phyloP scores from a whole-genome alignment of 2,797 vertebrate species.

The Acipenser ruthenus region DNA sequence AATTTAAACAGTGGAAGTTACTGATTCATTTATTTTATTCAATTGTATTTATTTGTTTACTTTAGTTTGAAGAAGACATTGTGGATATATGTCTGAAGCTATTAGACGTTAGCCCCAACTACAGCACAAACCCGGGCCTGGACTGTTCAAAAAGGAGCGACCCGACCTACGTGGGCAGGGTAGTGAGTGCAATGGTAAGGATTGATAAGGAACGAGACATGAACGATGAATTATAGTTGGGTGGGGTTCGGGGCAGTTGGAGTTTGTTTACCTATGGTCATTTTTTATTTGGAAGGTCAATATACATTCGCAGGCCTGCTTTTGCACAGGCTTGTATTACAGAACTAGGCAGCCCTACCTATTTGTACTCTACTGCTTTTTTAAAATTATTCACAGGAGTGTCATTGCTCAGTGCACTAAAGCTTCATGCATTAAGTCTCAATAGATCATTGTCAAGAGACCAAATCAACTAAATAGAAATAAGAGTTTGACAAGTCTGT shows the following conservation, averaged over 20 bases:
- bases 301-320: no score
- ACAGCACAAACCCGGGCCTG: slow-evolving; percentile 38
- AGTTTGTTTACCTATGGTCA: not conserved
- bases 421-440: no score
- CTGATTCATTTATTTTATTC: slow-evolving; percentile 15
- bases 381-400: no score
- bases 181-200: slow-evolving; percentile 69
- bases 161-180: slow-evolving; percentile 53
- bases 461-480: not conserved
- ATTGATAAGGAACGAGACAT: not conserved
- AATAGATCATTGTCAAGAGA: no score
- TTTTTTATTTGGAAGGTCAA: no score
- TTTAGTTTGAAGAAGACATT: slow-evolving; percentile 65
- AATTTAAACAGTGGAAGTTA: not conserved
- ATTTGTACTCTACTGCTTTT: not conserved
- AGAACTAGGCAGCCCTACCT: not conserved
- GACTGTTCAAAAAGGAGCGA: slow-evolving; percentile 44
- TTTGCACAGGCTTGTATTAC: not conserved
- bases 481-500: not conserved
- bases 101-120: slow-evolving; percentile 53
- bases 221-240: no score
- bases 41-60: not conserved
- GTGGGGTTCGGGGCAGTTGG: no score
- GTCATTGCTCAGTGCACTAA: no score
- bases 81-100: slow-evolving; percentile 61